These are phyloP conservation scores for Epinephelus lanceolatus DNA, from an alignment of 2,113 vertebrate genomes.

Conservation along the genomic window DNA sequence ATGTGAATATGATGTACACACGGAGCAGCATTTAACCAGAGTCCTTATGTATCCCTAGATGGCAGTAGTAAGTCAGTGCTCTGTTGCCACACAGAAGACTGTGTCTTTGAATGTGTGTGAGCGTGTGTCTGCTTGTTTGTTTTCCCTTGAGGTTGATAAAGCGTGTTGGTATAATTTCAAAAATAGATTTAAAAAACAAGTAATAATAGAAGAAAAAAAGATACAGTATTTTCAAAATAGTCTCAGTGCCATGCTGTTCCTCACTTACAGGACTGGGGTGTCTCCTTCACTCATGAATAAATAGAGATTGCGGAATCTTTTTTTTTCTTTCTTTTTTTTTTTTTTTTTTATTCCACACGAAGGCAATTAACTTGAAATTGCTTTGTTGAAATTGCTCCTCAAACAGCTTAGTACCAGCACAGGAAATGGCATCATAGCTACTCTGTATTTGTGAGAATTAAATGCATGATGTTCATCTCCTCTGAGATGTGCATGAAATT, in stretches of 20 bases:
- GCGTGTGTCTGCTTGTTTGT: conserved; percentile 52
- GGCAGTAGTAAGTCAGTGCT: conserved; percentile 85
- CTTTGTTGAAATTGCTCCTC: conserved; percentile 72
- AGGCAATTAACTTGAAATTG: conserved; percentile 79
- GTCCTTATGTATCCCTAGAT: conserved; percentile 82
- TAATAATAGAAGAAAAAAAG: conserved; percentile 29
- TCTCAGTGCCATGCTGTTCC: conserved; percentile 38
- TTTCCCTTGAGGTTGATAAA: conserved; percentile 63
- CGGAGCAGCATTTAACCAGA: conserved; percentile 31
- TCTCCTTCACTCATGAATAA: conserved; percentile 70
- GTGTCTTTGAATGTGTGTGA: conserved; percentile 44
- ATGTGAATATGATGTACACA: conserved; percentile 30
- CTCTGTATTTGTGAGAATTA: conserved; percentile 59
- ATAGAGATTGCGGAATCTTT: conserved; percentile 54
- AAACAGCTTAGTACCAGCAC: conserved; percentile 56
- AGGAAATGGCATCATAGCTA: conserved; percentile 65
- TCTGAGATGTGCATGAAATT: conserved; percentile 46
- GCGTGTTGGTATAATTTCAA: conserved; percentile 63
- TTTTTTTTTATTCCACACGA: conserved; percentile 51
- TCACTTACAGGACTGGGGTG: conserved; percentile 38
- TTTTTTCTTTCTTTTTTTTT: conserved; percentile 27
- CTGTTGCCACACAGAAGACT: conserved; percentile 4
- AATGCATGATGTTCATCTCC: conserved; percentile 56
- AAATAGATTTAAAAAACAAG: conserved; percentile 53
- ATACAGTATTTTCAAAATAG: conserved; percentile 26